Percentiles rank a stretch among this genome's conserved stretches.
These are phyloP conservation scores for Microplitis demolitor DNA, from an alignment of 1,140 invertebrate species.

Conservation along the genomic window DNA sequence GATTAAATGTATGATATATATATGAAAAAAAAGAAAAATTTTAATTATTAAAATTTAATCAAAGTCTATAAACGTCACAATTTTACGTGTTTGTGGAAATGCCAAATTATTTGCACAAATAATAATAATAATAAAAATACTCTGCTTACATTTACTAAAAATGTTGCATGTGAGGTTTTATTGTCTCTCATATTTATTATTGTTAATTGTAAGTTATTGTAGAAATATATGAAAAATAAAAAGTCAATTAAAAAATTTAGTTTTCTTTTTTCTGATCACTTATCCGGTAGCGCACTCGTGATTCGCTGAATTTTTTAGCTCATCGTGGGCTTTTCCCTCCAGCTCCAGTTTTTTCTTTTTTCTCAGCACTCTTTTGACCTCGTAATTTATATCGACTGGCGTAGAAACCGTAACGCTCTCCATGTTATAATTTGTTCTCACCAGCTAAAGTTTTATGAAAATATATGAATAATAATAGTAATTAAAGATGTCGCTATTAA, in stretches of 20 bases:
- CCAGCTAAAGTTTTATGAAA: slow-evolving; percentile 34
- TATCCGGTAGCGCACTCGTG: not conserved
- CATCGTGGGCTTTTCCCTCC: not conserved
- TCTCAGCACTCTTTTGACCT: slow-evolving; percentile 39
- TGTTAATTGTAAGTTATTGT: no score
- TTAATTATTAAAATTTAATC: not conserved
- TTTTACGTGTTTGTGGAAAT: not conserved
- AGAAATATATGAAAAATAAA: no score
- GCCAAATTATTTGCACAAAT: no score
- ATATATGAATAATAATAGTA: not conserved
- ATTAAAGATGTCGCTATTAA: not conserved
- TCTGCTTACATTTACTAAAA: not conserved
- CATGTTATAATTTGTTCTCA: slow-evolving; percentile 47
- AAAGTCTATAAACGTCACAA: not conserved
- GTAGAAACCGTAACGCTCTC: slow-evolving; percentile 48
- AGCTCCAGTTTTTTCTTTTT: slow-evolving; percentile 23
- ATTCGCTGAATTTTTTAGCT: not conserved
- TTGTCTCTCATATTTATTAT: no score
- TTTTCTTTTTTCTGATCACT: no score
- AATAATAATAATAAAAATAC: not conserved
- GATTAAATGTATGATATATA: not conserved
- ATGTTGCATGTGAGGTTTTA: no score
- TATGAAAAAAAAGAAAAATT: not conserved
- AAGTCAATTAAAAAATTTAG: no score
- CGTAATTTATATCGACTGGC: slow-evolving; percentile 47